Percentiles rank a stretch among this genome's conserved stretches.
These are phyloP conservation scores for Salpingus planirostris DNA, from an alignment of 2,888 invertebrate species.

Conservation along the genomic window DNA sequence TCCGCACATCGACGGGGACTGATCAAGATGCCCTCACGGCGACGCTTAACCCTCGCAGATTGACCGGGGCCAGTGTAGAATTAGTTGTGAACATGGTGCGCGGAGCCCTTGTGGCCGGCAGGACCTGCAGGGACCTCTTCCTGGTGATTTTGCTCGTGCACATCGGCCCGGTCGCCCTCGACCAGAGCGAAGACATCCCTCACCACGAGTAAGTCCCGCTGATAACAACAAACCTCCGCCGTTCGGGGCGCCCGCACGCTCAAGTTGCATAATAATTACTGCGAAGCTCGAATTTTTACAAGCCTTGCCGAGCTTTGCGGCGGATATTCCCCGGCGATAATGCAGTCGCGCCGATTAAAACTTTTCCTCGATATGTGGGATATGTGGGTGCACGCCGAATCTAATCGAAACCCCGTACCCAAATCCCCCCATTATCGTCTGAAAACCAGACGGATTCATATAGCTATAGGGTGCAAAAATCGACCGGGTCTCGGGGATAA, in stretches of 20 bases:
- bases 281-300: conserved; percentile 13
- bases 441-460: no score
- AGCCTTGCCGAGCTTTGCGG: conserved; percentile 13
- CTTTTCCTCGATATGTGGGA: no score
- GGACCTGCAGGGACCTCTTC: conserved; percentile 13
- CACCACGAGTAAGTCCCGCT: conserved; percentile 74
- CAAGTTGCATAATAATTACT: background rate
- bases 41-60: conserved; percentile 17
- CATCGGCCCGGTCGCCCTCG: conserved; percentile 47
- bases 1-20: conserved; percentile 5
- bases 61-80: conserved; percentile 22
- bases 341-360: no score
- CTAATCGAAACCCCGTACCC: no score
- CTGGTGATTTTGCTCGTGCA: conserved; percentile 27
- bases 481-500: no score
- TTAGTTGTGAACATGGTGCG: conserved; percentile 29
- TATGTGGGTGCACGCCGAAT: no score
- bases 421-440: no score
- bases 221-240: background rate
- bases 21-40: conserved; percentile 9
- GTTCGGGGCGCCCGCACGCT: background rate
- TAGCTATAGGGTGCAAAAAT: no score
- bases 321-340: no score
- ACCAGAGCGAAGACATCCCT: conserved; percentile 83
- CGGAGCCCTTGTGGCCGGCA: conserved; percentile 16